phyloP scores from a whole-genome alignment of 2,113 vertebrate genomes.

The Syngnathus scovelli region DNA sequence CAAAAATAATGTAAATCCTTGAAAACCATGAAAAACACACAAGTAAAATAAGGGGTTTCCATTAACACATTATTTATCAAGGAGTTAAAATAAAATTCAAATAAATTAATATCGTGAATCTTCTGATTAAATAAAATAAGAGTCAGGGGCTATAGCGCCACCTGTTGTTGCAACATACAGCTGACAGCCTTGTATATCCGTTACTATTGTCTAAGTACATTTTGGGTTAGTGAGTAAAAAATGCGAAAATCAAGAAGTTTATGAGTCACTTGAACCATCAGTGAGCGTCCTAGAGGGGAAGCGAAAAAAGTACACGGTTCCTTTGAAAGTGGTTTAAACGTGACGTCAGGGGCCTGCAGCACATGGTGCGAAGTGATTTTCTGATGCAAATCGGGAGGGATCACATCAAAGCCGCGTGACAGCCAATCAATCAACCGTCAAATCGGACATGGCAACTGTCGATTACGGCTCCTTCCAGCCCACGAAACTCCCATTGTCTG shows the following conservation, averaged over 20 bases:
- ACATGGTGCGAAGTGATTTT: constrained; percentile 92
- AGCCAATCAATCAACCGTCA: constrained; percentile 97
- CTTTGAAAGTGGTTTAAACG: constrained; percentile 74
- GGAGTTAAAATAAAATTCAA: not conserved
- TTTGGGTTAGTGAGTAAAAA: not conserved
- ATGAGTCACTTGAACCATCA: constrained; percentile 62
- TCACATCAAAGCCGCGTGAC: constrained; percentile 94
- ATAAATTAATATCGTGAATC: constrained; percentile 7
- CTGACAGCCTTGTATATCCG: not conserved
- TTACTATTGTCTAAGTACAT: not conserved
- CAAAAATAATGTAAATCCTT: not conserved
- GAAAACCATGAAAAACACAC: not conserved
- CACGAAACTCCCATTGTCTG: constrained; percentile 71
- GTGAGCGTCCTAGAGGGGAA: constrained; percentile 9
- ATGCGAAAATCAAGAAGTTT: constrained; percentile 1
- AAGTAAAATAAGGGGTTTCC: not conserved
- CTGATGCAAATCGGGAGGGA: constrained; percentile 98
- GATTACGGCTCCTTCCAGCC: constrained; percentile 85
- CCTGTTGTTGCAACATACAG: not conserved
- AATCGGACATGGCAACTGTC: constrained; percentile 96
- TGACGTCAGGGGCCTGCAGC: constrained; percentile 81
- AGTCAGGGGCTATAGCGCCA: not conserved
- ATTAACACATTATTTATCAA: not conserved
- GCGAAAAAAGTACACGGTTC: constrained; percentile 50
- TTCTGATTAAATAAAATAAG: not conserved